A percentile compares a stretch with the other conserved stretches of the same genome.
Conservation (phyloP, 2,797 vertebrate genomes). For the Phoxinus dragarum region DNA sequence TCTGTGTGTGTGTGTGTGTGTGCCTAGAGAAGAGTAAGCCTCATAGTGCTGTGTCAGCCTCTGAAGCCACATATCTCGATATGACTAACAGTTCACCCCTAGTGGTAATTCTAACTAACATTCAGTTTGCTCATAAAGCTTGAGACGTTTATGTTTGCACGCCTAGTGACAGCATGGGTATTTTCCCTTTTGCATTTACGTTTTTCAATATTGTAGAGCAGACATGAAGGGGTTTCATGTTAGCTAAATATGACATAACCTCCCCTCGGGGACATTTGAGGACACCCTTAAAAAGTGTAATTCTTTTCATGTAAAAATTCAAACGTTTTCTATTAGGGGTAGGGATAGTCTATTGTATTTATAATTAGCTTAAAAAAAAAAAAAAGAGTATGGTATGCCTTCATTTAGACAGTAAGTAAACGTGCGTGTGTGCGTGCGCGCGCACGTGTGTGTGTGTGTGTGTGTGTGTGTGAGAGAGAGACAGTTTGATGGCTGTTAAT, state of each 20-base stretch:
- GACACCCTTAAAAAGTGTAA: background rate
- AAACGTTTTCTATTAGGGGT: background rate
- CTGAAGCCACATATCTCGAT: background rate
- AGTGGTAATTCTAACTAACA: background rate
- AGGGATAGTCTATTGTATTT: background rate
- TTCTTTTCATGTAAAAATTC: background rate
- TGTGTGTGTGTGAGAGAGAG: constrained; percentile 2
- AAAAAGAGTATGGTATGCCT: background rate
- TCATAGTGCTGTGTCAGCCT: background rate
- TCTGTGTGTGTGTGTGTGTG: background rate
- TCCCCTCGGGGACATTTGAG: background rate
- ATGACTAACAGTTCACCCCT: background rate
- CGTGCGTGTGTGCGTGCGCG: background rate
- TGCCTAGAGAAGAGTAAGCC: background rate
- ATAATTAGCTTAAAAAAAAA: background rate
- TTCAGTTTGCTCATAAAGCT: background rate
- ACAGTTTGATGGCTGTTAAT: constrained; percentile 51
- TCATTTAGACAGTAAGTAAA: constrained; percentile 7
- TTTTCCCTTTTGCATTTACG: background rate
- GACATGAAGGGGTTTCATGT: background rate
- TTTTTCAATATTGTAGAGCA: background rate
- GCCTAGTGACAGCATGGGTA: background rate
- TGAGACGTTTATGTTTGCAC: background rate
- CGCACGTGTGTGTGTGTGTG: background rate
- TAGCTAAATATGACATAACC: background rate